Evolutionary conservation across 2,888 invertebrate genomes (phyloP), one percentile per base, ranked within the genome.

Genomic region (Pristionchus maxplancki): DNA sequence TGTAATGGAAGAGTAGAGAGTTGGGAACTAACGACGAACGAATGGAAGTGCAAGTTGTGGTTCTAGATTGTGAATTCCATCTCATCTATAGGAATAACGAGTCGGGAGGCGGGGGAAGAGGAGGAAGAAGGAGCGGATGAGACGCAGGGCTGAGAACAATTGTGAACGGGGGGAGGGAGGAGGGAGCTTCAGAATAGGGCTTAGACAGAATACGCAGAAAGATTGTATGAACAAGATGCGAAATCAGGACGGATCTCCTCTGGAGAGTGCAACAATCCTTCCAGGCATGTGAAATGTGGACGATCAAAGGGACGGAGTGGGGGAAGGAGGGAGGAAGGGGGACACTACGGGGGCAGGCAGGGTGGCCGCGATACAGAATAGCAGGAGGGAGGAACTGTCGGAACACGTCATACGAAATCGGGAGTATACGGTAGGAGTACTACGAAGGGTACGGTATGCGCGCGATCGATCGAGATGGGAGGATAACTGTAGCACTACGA

Each of bases 351-450:
- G 62, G 71, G 37, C 71, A n/a, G 58, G 58, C 58, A 62, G 53
- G 20, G 24, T 53, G 84, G 71, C 58, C 67, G 71, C 44, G 62
- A 62, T 53, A 58, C 64, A 31, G 67, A 74, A 62, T 58, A 83
- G 82, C 37, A n/a, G 37, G 48, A n/a, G 48, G 62, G 58, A 82
- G 53, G 67, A 85, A 34, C 48, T 64, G 62, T 74, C 34, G 37
- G 85, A 82, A 85, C 85, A 64, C 85, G 85, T 64, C 44, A 44
- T 44, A 85, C 58, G 40, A 48, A 85, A 85, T 48, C 62, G 85
- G 85, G 85, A 48, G 85, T 31, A 64, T 64, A 85, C 40, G 62
- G 40, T 85, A 85, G 62, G n/a, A n/a, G n/a, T n/a, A n/a, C n/a
- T n/a, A 15, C 20, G 44, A 17, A 62, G 48, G 40, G 48, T 83